Conservation (phyloP, 2,888 invertebrate genomes). For the Iphiclides podalirius region DNA sequence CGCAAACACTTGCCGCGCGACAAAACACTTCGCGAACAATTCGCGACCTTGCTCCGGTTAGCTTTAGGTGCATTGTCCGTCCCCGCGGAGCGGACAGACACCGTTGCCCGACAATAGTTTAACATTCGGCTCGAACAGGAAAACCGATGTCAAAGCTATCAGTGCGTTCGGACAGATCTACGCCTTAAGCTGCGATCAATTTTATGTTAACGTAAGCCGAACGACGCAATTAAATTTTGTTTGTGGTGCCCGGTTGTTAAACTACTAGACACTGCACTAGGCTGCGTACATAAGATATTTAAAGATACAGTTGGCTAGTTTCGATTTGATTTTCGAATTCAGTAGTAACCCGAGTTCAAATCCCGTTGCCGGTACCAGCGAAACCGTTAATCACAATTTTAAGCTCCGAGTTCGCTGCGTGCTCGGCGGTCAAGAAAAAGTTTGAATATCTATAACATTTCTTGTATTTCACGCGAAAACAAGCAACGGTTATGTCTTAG, state of each 20-base stretch:
- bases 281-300: no score
- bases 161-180: slow-evolving; percentile 8
- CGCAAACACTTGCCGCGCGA: slow-evolving; percentile 21
- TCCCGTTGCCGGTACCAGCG: no score
- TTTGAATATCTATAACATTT: no score
- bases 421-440: no score
- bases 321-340: no score
- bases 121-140: slow-evolving; percentile 16
- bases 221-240: slow-evolving; percentile 5
- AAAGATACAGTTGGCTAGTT: no score
- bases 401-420: no score
- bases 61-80: slow-evolving; percentile 8
- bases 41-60: slow-evolving; percentile 15
- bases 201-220: background rate
- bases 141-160: slow-evolving; percentile 9
- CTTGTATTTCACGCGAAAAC: no score
- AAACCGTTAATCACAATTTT: no score
- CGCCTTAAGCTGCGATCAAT: background rate
- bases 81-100: background rate
- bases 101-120: slow-evolving; percentile 6
- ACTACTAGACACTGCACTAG: no score
- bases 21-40: slow-evolving; percentile 25
- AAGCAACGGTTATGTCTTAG: no score
- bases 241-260: background rate
- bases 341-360: no score